Base-by-base conservation (phyloP, 1,140 invertebrate species). In the Zaprionus vittiger region DNA sequence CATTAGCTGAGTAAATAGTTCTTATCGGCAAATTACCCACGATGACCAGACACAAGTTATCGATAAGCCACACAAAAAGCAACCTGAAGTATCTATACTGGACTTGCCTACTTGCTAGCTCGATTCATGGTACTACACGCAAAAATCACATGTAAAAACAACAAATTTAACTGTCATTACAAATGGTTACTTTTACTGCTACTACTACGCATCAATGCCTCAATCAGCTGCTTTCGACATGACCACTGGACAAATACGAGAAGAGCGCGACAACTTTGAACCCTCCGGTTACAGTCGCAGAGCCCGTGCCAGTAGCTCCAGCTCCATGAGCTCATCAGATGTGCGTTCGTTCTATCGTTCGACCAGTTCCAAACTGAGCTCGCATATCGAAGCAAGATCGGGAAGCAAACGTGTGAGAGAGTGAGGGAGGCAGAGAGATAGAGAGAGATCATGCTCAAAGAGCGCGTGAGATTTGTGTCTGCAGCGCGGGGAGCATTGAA, bases 281-380 rank as follows among this genome's bases (percentile, higher is more conserved):
- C 73, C 47, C 57, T 17, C 26, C 24, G 14, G 12, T 26, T 15
- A 6, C 56, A 52, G 17, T 12, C 5, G 49, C 61, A 41, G 55
- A 59, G 38, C 38, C 14, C 38, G 38, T 41, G 38, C 38, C 38
- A 5, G 15, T 5, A 17, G 41, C 41, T 47, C n/a, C 41, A 34
- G 31, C n/a, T n/a, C n/a, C 49, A 80, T 87, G 84, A 87, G 84
- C 80, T 87, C 83, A 89, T 87, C 80, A 34, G 38, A 63, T 57
- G 22, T 63, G 66, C 56, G 67, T 57, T 70, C 56, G 59, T 57
- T 70, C 66, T 63, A 75, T 57, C 31, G 26, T 59, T 63, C 59
- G 28, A 70, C 52, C 52, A 70, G 57, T 67, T 74, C 34, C 28
- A 67, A 61, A 76, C 67, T 37, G 41, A 76, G 28, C 63, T 54